phyloP scores from a whole-genome alignment of 2,113 vertebrate species.

The Lanius collurio region DNA sequence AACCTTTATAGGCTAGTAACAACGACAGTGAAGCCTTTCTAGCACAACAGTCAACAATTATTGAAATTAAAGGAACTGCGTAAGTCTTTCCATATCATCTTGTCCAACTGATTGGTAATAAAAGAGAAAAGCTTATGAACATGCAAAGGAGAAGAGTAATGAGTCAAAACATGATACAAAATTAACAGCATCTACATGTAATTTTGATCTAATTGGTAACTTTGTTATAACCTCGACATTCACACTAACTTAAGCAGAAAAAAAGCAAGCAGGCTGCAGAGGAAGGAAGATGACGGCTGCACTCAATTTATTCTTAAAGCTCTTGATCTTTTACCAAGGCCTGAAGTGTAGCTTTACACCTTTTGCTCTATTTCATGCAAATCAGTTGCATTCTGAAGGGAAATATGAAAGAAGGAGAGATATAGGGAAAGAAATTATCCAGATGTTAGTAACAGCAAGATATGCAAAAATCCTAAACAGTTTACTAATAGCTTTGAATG shows the following conservation, averaged over 20 bases:
- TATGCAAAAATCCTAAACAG: background rate
- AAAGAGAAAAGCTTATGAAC: background rate
- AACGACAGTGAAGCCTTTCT: background rate
- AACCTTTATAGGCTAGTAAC: background rate
- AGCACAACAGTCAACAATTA: background rate
- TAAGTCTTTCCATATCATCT: background rate
- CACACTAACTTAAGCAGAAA: background rate
- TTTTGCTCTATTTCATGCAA: background rate
- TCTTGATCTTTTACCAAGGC: background rate
- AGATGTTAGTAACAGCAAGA: background rate
- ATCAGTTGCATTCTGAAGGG: background rate
- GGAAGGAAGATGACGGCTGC: background rate
- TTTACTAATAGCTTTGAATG: slow-evolving; percentile 2
- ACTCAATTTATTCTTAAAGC: background rate
- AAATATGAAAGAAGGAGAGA: background rate
- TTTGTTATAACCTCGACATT: background rate
- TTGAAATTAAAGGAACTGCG: accelerated
- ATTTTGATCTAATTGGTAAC: background rate
- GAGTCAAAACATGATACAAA: background rate
- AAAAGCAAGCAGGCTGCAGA: background rate
- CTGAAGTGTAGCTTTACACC: background rate
- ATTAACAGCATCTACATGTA: background rate
- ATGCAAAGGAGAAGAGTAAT: background rate
- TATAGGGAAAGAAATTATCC: background rate
- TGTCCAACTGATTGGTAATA: background rate